Conservation (phyloP, 2,888 invertebrate species). For the Elysia crispata region DNA sequence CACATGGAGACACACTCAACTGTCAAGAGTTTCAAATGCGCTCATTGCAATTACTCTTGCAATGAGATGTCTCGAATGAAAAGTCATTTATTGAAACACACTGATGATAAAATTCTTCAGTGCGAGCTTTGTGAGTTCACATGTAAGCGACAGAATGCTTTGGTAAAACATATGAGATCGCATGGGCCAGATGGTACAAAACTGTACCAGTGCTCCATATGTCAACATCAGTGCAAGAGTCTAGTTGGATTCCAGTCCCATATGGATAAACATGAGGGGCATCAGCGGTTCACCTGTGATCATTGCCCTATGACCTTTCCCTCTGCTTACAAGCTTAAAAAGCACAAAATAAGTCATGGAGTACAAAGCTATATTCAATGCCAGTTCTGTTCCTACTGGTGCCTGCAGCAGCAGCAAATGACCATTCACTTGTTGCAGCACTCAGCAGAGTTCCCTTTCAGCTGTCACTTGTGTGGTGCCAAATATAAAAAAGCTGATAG, state of each 20-base stretch:
- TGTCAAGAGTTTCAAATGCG: slow-evolving; percentile 42
- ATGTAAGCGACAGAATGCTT: slow-evolving; percentile 31
- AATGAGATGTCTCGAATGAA: slow-evolving; percentile 39
- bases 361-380: slow-evolving; percentile 33
- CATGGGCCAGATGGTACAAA: slow-evolving; percentile 21
- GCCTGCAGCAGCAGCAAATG: slow-evolving; percentile 46
- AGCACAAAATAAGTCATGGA: slow-evolving; percentile 43
- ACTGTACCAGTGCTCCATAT: slow-evolving; percentile 34
- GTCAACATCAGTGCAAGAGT: slow-evolving; percentile 41
- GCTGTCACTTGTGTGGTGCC: slow-evolving; percentile 41
- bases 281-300: slow-evolving; percentile 33
- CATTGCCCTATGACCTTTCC: slow-evolving; percentile 22
- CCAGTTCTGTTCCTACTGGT: slow-evolving; percentile 40
- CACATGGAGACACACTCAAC: slow-evolving; percentile 33
- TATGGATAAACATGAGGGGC: slow-evolving; percentile 39
- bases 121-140: slow-evolving; percentile 36
- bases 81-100: slow-evolving; percentile 40
- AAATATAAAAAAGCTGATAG: slow-evolving; percentile 48
- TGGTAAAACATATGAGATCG: slow-evolving; percentile 26
- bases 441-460: slow-evolving; percentile 41
- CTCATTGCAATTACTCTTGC: slow-evolving; percentile 44
- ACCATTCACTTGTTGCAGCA: slow-evolving; percentile 46
- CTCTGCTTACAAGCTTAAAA: slow-evolving; percentile 37
- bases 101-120: slow-evolving; percentile 32
- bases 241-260: slow-evolving; percentile 41